These are phyloP conservation scores for Drosophila subpulchrella DNA, from an alignment of 1,140 invertebrate species.

Conservation along the genomic window DNA sequence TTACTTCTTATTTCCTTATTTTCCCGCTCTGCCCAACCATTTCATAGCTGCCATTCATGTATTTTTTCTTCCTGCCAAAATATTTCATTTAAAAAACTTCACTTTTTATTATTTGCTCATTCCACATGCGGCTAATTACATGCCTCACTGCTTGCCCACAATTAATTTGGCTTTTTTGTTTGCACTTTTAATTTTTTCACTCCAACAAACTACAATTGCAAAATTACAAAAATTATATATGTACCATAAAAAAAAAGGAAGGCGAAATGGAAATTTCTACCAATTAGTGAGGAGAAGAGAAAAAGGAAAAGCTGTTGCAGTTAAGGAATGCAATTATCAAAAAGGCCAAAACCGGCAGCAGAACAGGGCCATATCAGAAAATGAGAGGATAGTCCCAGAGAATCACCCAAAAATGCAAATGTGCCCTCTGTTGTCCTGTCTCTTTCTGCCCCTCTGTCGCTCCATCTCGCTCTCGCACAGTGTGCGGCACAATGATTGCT, in stretches of 20 bases:
- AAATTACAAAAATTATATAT: constrained; percentile 26
- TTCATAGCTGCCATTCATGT: background rate
- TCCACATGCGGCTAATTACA: constrained; percentile 55
- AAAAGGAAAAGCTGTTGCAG: constrained; percentile 30
- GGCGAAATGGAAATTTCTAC: constrained; percentile 58
- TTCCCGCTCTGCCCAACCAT: background rate
- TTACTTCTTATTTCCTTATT: background rate
- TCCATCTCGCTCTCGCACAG: constrained; percentile 5
- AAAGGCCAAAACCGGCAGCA: constrained; percentile 20
- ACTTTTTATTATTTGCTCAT: constrained; percentile 21
- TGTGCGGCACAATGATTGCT: constrained; percentile 56
- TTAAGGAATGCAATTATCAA: constrained; percentile 60
- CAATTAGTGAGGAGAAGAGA: constrained; percentile 50
- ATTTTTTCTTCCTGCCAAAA: background rate
- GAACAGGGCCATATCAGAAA: constrained; percentile 19
- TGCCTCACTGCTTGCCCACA: constrained; percentile 53
- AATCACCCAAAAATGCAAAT: constrained; percentile 33
- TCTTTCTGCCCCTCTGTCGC: background rate
- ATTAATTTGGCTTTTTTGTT: constrained; percentile 39
- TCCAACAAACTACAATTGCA: constrained; percentile 47
- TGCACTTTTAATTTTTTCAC: constrained; percentile 46
- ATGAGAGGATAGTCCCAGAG: constrained; percentile 8
- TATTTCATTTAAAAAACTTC: constrained; percentile 22
- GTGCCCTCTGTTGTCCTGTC: constrained; percentile 1
- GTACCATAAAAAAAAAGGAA: constrained; percentile 7